Evolutionary conservation across 2,888 invertebrate species (phyloP).

Genomic region (Volucella bombylans): DNA sequence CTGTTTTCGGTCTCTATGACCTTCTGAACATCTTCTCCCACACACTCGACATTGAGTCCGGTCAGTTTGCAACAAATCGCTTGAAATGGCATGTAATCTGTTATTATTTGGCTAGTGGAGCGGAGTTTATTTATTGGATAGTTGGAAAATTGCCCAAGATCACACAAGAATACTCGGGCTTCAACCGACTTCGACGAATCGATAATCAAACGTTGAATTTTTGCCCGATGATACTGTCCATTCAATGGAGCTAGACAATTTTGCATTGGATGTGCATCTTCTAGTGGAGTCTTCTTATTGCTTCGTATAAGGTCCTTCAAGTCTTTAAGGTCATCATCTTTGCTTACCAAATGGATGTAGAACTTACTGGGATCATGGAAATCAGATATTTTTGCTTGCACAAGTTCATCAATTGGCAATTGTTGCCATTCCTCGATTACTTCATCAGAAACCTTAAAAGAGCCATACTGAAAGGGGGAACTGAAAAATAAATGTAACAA

Average conservation of each 20-base stretch:
- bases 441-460: neutral
- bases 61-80: constrained; percentile 75
- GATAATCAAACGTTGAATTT: constrained; percentile 74
- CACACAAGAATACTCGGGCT: constrained; percentile 60
- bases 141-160: constrained; percentile 36
- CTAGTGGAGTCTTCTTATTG: constrained; percentile 7
- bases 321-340: constrained; percentile 36
- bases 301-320: constrained; percentile 28
- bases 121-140: constrained; percentile 29
- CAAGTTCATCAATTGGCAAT: constrained; percentile 41
- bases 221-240: constrained; percentile 75
- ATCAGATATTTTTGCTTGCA: constrained; percentile 27
- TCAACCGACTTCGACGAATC: constrained; percentile 54
- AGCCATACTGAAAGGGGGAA: neutral
- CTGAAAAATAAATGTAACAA: neutral
- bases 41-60: constrained; percentile 73
- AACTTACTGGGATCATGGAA: constrained; percentile 38
- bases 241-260: constrained; percentile 75
- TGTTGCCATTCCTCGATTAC: constrained; percentile 42
- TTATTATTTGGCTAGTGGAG: constrained; percentile 24
- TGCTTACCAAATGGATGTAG: constrained; percentile 30
- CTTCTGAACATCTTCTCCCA: constrained; percentile 26
- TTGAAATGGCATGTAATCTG: constrained; percentile 76
- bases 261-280: constrained; percentile 70
- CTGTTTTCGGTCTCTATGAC: constrained; percentile 18